These are phyloP conservation scores for Lypha dubia DNA, from an alignment of 2,888 invertebrate genomes.

Conservation along the genomic window DNA sequence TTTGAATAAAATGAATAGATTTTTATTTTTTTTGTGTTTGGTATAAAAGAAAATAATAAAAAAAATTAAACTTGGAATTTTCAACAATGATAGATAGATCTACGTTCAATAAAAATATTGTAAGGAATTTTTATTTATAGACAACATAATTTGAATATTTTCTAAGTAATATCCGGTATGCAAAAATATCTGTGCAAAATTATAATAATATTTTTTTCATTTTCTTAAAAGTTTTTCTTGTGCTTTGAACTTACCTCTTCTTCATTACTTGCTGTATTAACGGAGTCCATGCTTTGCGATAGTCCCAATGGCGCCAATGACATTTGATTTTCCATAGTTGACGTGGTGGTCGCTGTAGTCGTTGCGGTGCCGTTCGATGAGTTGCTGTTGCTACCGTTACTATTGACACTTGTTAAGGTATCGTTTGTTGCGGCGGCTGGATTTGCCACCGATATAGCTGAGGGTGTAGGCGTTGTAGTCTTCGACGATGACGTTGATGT, in stretches of 20 bases:
- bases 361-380: slow-evolving; percentile 72
- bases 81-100: no score
- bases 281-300: slow-evolving; percentile 99
- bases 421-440: slow-evolving; percentile 74
- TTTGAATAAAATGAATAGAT: slow-evolving; percentile 7
- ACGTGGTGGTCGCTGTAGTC: slow-evolving; percentile 63
- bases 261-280: slow-evolving; percentile 97
- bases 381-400: slow-evolving; percentile 75
- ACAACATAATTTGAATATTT: no score
- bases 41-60: not conserved
- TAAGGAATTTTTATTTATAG: no score
- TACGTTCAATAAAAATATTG: no score
- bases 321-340: slow-evolving; percentile 83
- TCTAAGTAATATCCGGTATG: no score
- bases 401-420: slow-evolving; percentile 78
- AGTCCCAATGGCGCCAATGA: slow-evolving; percentile 90
- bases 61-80: no score
- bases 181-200: no score
- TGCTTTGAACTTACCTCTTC: slow-evolving; percentile 92
- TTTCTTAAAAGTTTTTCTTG: not conserved
- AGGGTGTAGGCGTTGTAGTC: slow-evolving; percentile 67
- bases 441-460: slow-evolving; percentile 65
- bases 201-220: not conserved
- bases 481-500: slow-evolving; percentile 72
- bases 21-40: not conserved